Evolutionary conservation across 2,113 vertebrate species (phyloP).

Genomic region (Nasalis larvatus): DNA sequence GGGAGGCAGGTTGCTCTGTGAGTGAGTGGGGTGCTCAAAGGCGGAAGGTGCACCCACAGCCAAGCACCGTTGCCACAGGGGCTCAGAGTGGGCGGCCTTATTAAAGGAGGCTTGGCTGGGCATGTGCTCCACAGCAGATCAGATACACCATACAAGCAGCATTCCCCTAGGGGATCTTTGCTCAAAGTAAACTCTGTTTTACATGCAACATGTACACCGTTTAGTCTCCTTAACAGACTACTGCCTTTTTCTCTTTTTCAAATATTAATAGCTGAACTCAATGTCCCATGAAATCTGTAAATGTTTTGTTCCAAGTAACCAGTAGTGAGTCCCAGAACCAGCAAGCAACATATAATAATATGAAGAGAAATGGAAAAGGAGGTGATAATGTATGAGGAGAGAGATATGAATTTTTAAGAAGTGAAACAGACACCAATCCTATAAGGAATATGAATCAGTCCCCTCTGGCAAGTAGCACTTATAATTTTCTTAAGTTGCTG

Average conservation of each 20-base stretch:
- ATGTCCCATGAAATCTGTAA: background rate
- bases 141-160: background rate
- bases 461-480: background rate
- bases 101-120: background rate
- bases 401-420: background rate
- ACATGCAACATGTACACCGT: background rate
- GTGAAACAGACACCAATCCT: background rate
- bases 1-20: background rate
- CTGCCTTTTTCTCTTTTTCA: background rate
- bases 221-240: background rate
- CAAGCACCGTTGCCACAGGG: fast-evolving
- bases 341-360: background rate
- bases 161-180: background rate
- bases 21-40: background rate
- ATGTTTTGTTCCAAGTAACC: background rate
- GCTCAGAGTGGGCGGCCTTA: background rate
- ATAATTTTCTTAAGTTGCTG: slow-evolving; percentile 15
- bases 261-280: background rate
- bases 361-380: background rate
- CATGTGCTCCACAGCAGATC: background rate
- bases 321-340: background rate
- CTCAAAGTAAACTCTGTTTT: background rate
- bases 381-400: background rate
- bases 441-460: background rate
- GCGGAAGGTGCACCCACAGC: background rate